Conservation (phyloP, 92 coral and sea anemone species). For the Actinernus sp. region DNA sequence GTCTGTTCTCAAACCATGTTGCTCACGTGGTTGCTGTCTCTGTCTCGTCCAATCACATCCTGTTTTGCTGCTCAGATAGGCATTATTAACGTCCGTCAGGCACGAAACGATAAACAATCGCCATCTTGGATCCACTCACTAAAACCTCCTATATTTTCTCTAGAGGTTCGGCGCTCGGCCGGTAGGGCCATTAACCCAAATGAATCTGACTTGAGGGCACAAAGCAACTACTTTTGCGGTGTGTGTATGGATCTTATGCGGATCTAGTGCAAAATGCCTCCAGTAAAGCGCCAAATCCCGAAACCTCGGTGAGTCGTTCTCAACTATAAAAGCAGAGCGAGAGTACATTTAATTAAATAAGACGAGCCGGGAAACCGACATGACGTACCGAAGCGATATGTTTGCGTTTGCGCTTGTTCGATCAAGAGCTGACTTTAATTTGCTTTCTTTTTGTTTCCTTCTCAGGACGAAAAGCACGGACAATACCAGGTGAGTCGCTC, state of each 20-base stretch:
- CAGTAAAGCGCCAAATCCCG: constrained; percentile 23
- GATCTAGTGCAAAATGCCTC: constrained; percentile 16
- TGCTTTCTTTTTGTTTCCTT: constrained; percentile 4
- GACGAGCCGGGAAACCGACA: constrained; percentile 8
- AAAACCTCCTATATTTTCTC: constrained; percentile 16
- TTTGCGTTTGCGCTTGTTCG: background rate
- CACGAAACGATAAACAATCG: constrained; percentile 64
- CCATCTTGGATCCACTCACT: constrained; percentile 66
- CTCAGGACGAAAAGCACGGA: constrained; percentile 41
- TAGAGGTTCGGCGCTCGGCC: too few relatives aligned
- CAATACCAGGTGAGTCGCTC: constrained; percentile 52
- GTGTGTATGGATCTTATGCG: background rate
- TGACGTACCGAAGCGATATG: background rate
- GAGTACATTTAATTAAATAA: too few relatives aligned
- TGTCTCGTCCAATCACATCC: constrained; percentile 35
- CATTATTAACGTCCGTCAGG: constrained; percentile 30
- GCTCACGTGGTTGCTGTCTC: too few relatives aligned
- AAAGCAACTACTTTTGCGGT: background rate
- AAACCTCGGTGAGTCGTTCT: constrained; percentile 30
- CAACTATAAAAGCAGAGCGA: too few relatives aligned
- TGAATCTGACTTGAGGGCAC: background rate
- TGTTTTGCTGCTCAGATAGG: constrained; percentile 14
- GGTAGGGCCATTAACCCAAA: background rate
- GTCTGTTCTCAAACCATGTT: too few relatives aligned
- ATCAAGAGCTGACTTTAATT: background rate